Base-by-base conservation (phyloP, 2,113 vertebrate species). In the Centropus bengalensis region DNA sequence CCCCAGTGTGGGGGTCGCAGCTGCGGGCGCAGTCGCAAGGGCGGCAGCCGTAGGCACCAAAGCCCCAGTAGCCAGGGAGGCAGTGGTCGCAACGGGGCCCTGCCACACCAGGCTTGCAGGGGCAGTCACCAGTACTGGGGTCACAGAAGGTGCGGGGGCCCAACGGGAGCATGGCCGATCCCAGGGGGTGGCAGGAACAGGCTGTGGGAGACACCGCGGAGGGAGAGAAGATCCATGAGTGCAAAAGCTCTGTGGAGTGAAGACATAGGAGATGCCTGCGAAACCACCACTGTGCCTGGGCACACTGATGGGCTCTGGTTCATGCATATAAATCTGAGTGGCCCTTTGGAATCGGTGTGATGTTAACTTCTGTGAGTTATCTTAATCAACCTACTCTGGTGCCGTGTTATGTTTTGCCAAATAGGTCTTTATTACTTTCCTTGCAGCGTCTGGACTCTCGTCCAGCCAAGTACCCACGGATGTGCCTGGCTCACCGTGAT, bases 1-100 rank as follows among this genome's bases (percentile, higher is more conserved):
- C 98, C 4, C 99, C 99, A 0, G 98, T 99, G 80, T 91, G 98
- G 1, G 99, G 98, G 92, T 99, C 98, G 2, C 99, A 99, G 97
- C 97, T 98, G 56, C 98, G 98, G 3, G 99, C 98, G 8, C 99
- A 99, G 96, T 98, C 98, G 24, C 99, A 99, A 8, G 99, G 99
- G 13, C 97, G 98, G 96, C 99, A 99, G 97, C 99, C 99, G 0
- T 99, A 98, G 30, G 98, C 96, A 19, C 98, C 96, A 7, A 99
- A 99, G 79, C 99, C 99, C 99, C 99, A 99, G 97, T 99, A 99
- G 75, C 99, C 99, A 22, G 99, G 98, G 96, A 99, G 98, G 91
- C 99, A 99, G 89, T 92, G 98, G 97, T 99, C 98, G 8, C 99
- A 99, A 63, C 89, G 98, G 30, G 98, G 97, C n/a, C 99, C 99